Evolutionary conservation across 2,113 vertebrate genomes (phyloP), one percentile per base, ranked within the genome.

Genomic region (Syngnathus typhle): DNA sequence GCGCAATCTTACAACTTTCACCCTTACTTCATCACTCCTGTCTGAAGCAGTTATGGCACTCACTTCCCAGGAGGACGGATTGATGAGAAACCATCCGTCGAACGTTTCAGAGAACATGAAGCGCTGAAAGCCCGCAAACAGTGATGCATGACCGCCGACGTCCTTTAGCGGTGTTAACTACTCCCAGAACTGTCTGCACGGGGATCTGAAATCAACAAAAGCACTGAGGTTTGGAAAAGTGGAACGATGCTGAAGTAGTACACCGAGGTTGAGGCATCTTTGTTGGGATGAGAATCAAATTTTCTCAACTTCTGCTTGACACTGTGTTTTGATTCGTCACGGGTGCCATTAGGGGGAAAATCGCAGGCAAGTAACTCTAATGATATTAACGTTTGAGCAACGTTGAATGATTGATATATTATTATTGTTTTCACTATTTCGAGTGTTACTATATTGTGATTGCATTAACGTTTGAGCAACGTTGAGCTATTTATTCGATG

Each of bases 1-100:
- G 71, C 73, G 46, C 69, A 82, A 82, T 82, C 83, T 75, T 75
- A 82, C 83, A 85, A 88, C 72, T 87, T 87, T 74, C 87, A 86
- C 81, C 83, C 83, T 81, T 83, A 67, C 80, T 88, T 87, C 77
- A 86, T 88, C 88, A 85, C 79, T 79, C 71, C 75, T 87, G 88
- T 88, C 88, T 86, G 77, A 84, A 76, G 78, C 77, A 74, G 86
- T 88, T 87, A 82, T 87, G 86, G 85, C 85, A 86, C 72, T 76
- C 76, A 81, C 86, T 84, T 84, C 64, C 75, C 4, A 59, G 86
- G 84, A 82, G 81, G 72, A 76, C 72, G 79, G 82, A 88, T 81
- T 84, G 82, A 89, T 84, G 84, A 81, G 80, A 59, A 73, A 65
- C 71, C 77, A 83, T 69, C 65, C 44, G 69, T 64, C 78, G 78